Conservation (phyloP, 2,888 invertebrate species). For the Furcula furcula region DNA sequence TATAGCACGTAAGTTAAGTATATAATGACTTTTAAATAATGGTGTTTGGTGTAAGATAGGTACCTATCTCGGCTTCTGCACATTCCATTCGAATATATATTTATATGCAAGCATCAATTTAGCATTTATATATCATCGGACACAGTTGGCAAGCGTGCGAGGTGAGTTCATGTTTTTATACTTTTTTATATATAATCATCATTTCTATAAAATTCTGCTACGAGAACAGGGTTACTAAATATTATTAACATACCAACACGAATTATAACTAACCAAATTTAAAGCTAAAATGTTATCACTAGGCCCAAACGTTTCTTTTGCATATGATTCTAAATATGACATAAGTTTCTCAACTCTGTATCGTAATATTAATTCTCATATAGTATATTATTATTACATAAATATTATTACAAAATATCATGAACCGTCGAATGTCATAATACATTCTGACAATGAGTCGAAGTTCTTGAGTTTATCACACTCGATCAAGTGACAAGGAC, state of each 20-base stretch:
- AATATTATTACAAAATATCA: not conserved
- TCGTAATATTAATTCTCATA: no score
- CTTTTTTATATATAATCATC: no score
- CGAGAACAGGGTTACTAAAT: no score
- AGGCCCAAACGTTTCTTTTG: no score
- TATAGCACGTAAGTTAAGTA: conserved; percentile 64
- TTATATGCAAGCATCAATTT: conserved; percentile 77
- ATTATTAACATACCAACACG: no score
- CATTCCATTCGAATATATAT: conserved; percentile 73
- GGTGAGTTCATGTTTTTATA: conserved; percentile 21
- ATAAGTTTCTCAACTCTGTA: no score
- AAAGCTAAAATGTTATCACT: no score
- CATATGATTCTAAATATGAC: no score
- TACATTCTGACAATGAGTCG: not conserved
- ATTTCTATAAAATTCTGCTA: no score
- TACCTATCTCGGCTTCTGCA: conserved; percentile 77
- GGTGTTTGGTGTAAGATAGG: conserved; percentile 79
- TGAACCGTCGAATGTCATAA: no score
- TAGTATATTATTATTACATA: not conserved
- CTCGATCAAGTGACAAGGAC: conserved; percentile 20
- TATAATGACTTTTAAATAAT: conserved; percentile 58
- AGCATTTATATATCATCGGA: conserved; percentile 48
- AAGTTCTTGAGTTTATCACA: conserved; percentile 8
- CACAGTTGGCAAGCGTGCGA: conserved; percentile 50
- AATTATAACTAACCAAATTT: no score